These are phyloP conservation scores for Abrostola tripartita DNA, from an alignment of 2,888 invertebrate species.

Conservation along the genomic window DNA sequence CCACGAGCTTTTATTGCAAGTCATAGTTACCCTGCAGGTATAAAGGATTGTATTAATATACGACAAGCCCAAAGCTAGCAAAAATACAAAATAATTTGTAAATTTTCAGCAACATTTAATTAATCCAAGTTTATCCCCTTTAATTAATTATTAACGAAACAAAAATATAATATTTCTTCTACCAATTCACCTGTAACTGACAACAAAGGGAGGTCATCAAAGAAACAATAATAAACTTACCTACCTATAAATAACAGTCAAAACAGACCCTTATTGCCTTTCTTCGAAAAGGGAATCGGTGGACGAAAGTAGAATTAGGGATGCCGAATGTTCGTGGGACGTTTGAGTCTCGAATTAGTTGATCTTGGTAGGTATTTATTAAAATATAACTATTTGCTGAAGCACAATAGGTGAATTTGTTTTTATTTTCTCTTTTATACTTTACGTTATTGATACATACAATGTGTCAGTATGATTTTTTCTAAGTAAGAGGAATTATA, in stretches of 20 bases:
- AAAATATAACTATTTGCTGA: too few relatives aligned
- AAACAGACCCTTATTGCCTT: constrained; percentile 52
- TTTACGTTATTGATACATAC: too few relatives aligned
- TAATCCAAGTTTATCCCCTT: constrained; percentile 17
- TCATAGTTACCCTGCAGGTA: too few relatives aligned
- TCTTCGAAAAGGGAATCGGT: constrained; percentile 31
- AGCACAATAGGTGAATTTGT: too few relatives aligned
- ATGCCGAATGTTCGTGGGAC: constrained; percentile 37
- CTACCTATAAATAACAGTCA: constrained; percentile 51
- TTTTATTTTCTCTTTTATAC: too few relatives aligned
- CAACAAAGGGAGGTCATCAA: constrained; percentile 57
- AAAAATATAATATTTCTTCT: constrained; percentile 25
- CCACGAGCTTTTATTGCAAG: too few relatives aligned
- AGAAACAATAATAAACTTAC: constrained; percentile 55
- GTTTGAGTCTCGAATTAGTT: constrained; percentile 31
- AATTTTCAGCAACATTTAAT: constrained; percentile 3
- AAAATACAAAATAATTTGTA: background rate
- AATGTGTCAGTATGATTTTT: too few relatives aligned
- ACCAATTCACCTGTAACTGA: constrained; percentile 45
- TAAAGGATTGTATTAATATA: too few relatives aligned
- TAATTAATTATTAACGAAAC: constrained; percentile 36
- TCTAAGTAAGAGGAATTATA: too few relatives aligned
- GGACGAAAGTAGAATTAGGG: constrained; percentile 39
- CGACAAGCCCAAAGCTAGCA: background rate
- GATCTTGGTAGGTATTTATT: background rate